Base-by-base conservation (phyloP, 2,797 vertebrate genomes). In the Hoplostethus atlanticus region DNA sequence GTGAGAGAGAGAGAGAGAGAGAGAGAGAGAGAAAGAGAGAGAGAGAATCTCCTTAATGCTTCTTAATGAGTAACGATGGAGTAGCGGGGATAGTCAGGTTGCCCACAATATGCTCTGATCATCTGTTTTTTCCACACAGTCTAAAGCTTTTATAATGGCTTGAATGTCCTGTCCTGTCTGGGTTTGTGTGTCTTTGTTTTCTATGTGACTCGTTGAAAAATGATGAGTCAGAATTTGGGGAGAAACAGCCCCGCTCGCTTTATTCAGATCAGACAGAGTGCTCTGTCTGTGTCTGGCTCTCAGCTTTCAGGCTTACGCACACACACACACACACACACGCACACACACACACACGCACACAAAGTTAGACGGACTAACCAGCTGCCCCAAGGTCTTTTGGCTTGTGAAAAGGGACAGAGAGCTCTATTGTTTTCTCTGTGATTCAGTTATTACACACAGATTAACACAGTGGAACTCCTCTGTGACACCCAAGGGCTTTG, bases 381-480 rank as follows among this genome's bases (percentile, higher is more conserved):
- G 87, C 83, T 79, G 73, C 87, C 91, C 85, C 40, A 58, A 88
- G 89, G 89, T 82, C 71, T 87, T 89, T 84, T 89, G 89, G 87
- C 87, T 91, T 64, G 84, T 82, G 80, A 81, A 89, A 84, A 87
- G 77, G 86, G 86, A 81, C 86, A 75, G 72, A 74, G 80, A 84
- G 79, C 74, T 65, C 84, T 73, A 87, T 93, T 94, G 92, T 93
- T 89, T 90, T 87, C 68, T 48, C 79, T 87, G 74, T 91, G 90
- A 90, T 92, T 91, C 87, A 85, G 85, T 91, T 89, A 91, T 91
- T 90, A 89, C 81, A 89, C 83, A 86, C 68, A 87, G 88, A 93
- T 93, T 91, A 91, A 86, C 88, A 87, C 83, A 86, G 89, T 91
- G 88, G 84, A 94, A 93, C 88, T 92, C 85, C 47, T 76, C 78